Base-by-base conservation (phyloP, 2,113 vertebrate species). In the Oncorhynchus masou region DNA sequence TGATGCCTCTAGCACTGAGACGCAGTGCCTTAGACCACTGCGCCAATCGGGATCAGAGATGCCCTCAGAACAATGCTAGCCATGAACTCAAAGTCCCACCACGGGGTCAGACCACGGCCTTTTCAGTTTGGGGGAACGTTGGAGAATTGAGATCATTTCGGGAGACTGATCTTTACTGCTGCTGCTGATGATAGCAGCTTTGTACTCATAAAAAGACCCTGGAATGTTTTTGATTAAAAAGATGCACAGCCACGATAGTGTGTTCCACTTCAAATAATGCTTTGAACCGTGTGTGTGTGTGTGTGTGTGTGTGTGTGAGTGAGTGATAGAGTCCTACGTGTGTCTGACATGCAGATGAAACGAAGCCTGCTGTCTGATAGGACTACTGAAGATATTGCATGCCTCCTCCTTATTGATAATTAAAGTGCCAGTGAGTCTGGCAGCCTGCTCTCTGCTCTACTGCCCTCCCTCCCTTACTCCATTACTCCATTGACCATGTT, bases 211-310 rank as follows among this genome's bases (percentile, higher is more conserved):
- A 80, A 71, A 68, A 25, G 71, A 27, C 49, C 67, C 51, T 66
- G 51, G 68, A 78, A 84, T 80, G 45, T 72, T 79, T 80, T 87
- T 76, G 74, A 88, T 85, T 62, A 82, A 64, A 62, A 68, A 31
- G 15, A 81, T 24, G 67, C 76, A 65, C 69, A 77, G 72, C 66
- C 49, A 79, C 72, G 73, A 83, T 76, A 77, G 39, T 49, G 13
- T 59, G 68, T 81, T 79, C 48, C 64, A 49, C 80, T 79, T 85
- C 2, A 4, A 19, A 60, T 66, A 73, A 70, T 75, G 70, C 78
- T 84, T 54, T 73, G 68, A 75, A 76, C 22, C 48, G 27, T 7
- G 77, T 78, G 12, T 67, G 7, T 16, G 34, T 31, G 29, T 39
- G 9, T 73, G 74, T 78, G 45, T 72, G 57, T 6, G 31, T 6